Conservation (phyloP, 2,888 invertebrate genomes). For the Melinaea marsaeus region DNA sequence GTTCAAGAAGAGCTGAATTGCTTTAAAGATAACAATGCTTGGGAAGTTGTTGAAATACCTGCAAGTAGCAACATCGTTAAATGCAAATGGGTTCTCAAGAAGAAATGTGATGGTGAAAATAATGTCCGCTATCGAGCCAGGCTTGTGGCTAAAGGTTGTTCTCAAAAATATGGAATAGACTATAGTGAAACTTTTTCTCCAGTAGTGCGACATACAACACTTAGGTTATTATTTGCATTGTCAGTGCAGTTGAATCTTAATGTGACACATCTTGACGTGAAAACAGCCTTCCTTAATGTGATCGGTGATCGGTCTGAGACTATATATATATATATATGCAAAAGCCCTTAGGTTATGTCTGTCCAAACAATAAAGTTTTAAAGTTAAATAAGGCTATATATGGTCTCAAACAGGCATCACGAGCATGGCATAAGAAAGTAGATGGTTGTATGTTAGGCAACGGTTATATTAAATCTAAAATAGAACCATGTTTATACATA, state of each 20-base stretch:
- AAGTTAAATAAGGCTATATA: conserved; percentile 10
- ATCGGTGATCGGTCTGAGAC: conserved; percentile 11
- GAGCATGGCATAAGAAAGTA: conserved; percentile 15
- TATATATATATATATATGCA: conserved; percentile 9
- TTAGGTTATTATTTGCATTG: too few species aligned
- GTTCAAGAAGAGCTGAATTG: too few species aligned
- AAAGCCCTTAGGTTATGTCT: not conserved
- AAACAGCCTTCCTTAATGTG: conserved; percentile 7
- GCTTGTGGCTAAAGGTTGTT: conserved; percentile 24
- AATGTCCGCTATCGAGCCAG: conserved; percentile 27
- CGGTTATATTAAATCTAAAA: conserved; percentile 8
- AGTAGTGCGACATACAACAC: too few species aligned
- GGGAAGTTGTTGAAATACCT: conserved; percentile 22
- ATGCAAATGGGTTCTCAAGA: conserved; percentile 28
- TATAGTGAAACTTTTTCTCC: conserved; percentile 8
- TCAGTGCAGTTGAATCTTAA: not conserved
- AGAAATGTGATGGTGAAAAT: conserved; percentile 18
- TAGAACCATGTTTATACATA: conserved; percentile 17
- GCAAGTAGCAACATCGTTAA: conserved; percentile 19
- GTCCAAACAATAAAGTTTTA: not conserved
- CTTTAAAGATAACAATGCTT: conserved; percentile 22
- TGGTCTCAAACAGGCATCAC: conserved; percentile 16
- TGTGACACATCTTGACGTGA: too few species aligned
- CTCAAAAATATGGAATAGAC: conserved; percentile 23
- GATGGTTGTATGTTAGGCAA: conserved; percentile 5